Evolutionary conservation across 1,140 invertebrate genomes (phyloP).

Genomic region (Medauroidea extradentata): DNA sequence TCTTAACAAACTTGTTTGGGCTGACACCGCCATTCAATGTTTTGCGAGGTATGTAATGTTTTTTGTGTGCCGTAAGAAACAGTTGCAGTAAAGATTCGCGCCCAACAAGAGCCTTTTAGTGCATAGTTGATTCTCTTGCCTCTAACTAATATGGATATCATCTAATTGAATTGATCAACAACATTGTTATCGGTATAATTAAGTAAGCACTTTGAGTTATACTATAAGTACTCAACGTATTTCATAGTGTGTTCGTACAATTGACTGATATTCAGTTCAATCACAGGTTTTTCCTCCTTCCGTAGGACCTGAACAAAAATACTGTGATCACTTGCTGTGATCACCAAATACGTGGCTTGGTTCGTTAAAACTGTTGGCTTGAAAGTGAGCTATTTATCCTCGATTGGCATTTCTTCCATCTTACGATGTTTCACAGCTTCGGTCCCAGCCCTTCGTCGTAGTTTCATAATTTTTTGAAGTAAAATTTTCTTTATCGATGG

Average conservation of each 20-base stretch:
- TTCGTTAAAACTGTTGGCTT: slow-evolving; percentile 30
- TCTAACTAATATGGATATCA: slow-evolving; percentile 12
- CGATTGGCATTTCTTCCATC: neutral
- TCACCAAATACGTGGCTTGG: slow-evolving; percentile 39
- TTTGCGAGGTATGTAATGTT: slow-evolving; percentile 6
- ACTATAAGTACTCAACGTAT: slow-evolving; percentile 2
- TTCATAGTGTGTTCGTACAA: slow-evolving; percentile 11
- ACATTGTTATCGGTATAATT: slow-evolving; percentile 13
- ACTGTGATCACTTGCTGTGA: slow-evolving; percentile 27
- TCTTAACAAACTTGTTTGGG: neutral
- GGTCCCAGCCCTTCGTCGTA: slow-evolving; percentile 19
- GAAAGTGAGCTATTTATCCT: slow-evolving; percentile 17
- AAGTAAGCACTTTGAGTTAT: slow-evolving; percentile 5
- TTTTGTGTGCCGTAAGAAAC: slow-evolving; percentile 12
- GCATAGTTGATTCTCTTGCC: slow-evolving; percentile 18
- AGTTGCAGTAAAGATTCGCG: slow-evolving; percentile 10
- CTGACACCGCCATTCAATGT: slow-evolving; percentile 2
- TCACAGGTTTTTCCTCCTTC: slow-evolving; percentile 21
- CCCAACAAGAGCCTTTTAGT: slow-evolving; percentile 13
- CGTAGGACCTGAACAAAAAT: slow-evolving; percentile 24
- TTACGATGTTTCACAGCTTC: slow-evolving; percentile 14
- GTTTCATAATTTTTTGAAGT: slow-evolving; percentile 17
- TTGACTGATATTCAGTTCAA: slow-evolving; percentile 12
- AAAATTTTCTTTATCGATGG: neutral
- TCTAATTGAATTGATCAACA: slow-evolving; percentile 15